Percentiles rank a stretch among this genome's conserved stretches.
Evolutionary conservation across 2,797 vertebrate genomes (phyloP).

Genomic region (Gymnoscopelus microlampas): DNA sequence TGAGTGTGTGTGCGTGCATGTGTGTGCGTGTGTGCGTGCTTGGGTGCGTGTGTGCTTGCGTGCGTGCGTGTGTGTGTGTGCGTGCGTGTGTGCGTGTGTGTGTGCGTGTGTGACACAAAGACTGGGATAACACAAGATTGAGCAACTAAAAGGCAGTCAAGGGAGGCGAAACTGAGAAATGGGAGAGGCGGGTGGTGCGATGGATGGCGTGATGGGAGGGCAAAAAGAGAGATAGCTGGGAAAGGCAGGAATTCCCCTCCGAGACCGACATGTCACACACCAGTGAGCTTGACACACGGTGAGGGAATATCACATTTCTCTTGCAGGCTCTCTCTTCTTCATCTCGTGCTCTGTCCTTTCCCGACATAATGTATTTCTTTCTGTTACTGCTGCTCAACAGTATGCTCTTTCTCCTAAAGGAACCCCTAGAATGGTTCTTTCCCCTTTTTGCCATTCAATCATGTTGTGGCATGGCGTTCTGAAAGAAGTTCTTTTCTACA

Average conservation of each 20-base stretch:
- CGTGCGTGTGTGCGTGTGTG: background rate
- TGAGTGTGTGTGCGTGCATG: slow-evolving; percentile 1
- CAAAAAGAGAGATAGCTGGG: slow-evolving; percentile 35
- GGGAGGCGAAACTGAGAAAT: slow-evolving; percentile 34
- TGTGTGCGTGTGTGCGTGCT: background rate
- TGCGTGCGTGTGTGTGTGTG: background rate
- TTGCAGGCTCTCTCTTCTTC: slow-evolving; percentile 14
- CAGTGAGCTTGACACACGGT: slow-evolving; percentile 56
- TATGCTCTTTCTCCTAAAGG: background rate
- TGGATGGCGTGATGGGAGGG: slow-evolving; percentile 38
- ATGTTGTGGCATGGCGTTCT: background rate
- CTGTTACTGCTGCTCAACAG: slow-evolving; percentile 10
- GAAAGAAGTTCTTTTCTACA: background rate
- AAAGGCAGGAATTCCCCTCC: slow-evolving; percentile 57
- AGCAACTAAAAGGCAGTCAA: slow-evolving; percentile 40
- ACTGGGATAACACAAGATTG: slow-evolving; percentile 41
- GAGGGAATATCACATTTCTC: slow-evolving; percentile 58
- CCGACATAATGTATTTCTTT: slow-evolving; percentile 30
- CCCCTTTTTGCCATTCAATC: background rate
- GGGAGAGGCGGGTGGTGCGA: slow-evolving; percentile 29
- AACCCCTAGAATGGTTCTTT: background rate
- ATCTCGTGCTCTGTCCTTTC: slow-evolving; percentile 14
- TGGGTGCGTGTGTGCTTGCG: background rate
- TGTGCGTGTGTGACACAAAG: slow-evolving; percentile 9
- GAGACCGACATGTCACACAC: slow-evolving; percentile 70